Conservation (phyloP, 2,797 vertebrate species). For the Phrynocephalus vlangalii region DNA sequence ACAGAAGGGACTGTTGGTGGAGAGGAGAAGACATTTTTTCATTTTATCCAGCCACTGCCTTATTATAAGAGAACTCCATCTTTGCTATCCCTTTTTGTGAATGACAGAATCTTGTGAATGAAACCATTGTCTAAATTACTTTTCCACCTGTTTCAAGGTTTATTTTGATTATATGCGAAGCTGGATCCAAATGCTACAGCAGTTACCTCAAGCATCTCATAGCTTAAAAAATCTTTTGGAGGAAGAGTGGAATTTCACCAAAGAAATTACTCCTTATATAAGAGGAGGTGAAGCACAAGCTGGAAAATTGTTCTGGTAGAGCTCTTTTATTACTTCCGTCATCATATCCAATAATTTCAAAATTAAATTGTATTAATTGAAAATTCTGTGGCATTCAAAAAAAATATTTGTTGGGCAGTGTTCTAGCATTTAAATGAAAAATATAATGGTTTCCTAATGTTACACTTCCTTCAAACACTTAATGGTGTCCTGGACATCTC, state of each 20-base stretch:
- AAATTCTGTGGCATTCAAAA: background rate
- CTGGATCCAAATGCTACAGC: conserved; percentile 99
- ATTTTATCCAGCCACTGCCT: background rate
- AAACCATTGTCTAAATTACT: conserved; percentile 23
- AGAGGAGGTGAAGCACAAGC: conserved; percentile 97
- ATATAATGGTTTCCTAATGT: background rate
- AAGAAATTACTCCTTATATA: conserved; percentile 98
- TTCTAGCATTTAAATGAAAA: background rate
- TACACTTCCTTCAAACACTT: background rate
- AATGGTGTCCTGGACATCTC: background rate
- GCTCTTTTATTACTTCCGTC: conserved; percentile 30
- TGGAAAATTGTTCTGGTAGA: conserved; percentile 96
- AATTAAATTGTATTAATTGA: background rate
- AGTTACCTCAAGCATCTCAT: conserved; percentile 98
- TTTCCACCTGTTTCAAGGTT: conserved; percentile 81
- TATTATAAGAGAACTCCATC: conserved; percentile 14
- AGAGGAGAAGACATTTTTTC: background rate
- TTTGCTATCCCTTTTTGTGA: background rate
- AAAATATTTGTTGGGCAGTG: background rate
- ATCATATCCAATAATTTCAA: background rate
- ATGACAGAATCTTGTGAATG: background rate
- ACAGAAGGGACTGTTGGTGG: background rate
- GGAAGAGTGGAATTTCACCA: conserved; percentile 99
- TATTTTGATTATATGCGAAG: conserved; percentile 99
- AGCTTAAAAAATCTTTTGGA: conserved; percentile 98